Evolutionary conservation across 2,113 vertebrate species (phyloP), one percentile per base, ranked within the genome.

Genomic region (Todiramphus chloris): DNA sequence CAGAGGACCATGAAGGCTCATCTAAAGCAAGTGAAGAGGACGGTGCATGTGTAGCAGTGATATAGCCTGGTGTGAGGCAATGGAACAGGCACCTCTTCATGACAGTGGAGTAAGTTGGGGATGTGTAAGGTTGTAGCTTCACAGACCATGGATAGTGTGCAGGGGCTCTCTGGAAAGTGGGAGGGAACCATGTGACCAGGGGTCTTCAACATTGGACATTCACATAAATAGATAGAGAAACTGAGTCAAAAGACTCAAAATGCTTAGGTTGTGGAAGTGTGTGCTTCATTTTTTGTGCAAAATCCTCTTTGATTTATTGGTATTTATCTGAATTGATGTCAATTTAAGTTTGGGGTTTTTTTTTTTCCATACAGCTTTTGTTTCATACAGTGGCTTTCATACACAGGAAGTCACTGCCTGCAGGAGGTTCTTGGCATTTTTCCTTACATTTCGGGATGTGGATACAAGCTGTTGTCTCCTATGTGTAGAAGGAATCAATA

Each of bases 51-150:
- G 35, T 9, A 48, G 20, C 9, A 13, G 48, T 1, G 28, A 6
- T 11, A 9, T n/a, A 21, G n/a, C 10, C 58, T 28, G 55, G 8
- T 0, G 0, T 0, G 0, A 16, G 20, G 13, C 27, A 2, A 1
- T 2, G 31, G 2, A 48, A 14, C 27, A 25, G 46, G 15, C 27
- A 43, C 13, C 18, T 37, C 37, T 43, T 31, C 2, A 6, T 4
- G 43, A 3, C 2, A 30, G 19, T 1, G 30, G 30, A n/a, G 6
- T 5, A 30, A 16, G 25, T 2, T 18, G 6, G 14, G 2, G 2
- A 3, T 6, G 2, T 5, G 11, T 3, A 9, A 13, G 10, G 1
- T 4, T 37, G 8, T 8, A 33, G 5, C 16, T 43, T 46, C 56
- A 8, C 51, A 51, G 20, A 20, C 43, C 13, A 1, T 2, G 5